These are phyloP conservation scores for Gadus chalcogrammus DNA, from an alignment of 2,113 vertebrate genomes.

Conservation along the genomic window DNA sequence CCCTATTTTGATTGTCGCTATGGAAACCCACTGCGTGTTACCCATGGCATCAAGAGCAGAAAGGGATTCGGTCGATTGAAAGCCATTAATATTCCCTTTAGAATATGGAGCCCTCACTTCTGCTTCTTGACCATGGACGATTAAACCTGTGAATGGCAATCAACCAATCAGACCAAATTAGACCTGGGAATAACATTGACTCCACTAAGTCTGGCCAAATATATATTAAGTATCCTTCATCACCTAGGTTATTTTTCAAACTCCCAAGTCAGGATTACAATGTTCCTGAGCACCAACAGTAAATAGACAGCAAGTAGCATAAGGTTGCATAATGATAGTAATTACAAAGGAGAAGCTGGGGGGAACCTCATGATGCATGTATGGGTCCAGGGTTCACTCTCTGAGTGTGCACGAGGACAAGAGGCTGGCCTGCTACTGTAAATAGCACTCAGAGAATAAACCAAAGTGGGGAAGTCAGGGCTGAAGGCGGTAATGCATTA, in stretches of 20 bases:
- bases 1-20: slow-evolving; percentile 59
- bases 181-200: too few species aligned
- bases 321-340: neutral
- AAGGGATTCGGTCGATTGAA: slow-evolving; percentile 47
- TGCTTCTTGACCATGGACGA: too few species aligned
- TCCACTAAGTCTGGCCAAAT: too few species aligned
- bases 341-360: too few species aligned
- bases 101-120: neutral
- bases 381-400: slow-evolving; percentile 52
- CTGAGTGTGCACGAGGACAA: slow-evolving; percentile 22
- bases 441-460: slow-evolving; percentile 36
- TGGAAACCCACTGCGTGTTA: slow-evolving; percentile 57
- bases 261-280: too few species aligned
- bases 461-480: too few species aligned
- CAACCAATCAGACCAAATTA: too few species aligned
- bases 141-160: too few species aligned
- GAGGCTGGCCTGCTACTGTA: slow-evolving; percentile 31
- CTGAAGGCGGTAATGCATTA: slow-evolving; percentile 20
- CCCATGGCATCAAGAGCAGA: slow-evolving; percentile 39
- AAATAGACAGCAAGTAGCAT: slow-evolving; percentile 29
- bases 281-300: too few species aligned
- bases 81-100: slow-evolving; percentile 24
- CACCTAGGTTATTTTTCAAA: too few species aligned
- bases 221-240: too few species aligned
- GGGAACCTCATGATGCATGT: slow-evolving; percentile 28